Evolutionary conservation across 1,140 invertebrate genomes (phyloP), one percentile per base, ranked within the genome.

Genomic region (Propsilocerus akamusi): DNA sequence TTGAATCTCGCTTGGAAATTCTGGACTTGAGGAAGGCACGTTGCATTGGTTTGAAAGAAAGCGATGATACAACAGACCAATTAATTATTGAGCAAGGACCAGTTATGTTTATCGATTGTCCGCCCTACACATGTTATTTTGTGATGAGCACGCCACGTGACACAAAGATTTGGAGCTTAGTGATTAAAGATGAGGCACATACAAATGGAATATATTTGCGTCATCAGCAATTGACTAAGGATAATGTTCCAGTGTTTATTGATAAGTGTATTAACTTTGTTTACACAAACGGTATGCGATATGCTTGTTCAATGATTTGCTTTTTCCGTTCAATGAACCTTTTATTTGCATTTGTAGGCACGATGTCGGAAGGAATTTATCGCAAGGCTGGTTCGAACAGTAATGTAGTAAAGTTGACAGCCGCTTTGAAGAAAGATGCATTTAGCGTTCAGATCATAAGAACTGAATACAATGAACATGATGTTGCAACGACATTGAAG

Each of bases 181-280:
- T 78, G 37, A 71, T 91, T 10, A 73, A 78, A 56, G 66, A 79
- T 51, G 81, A 81, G 6, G 80, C 85, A 1, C 75, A 81, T 47
- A 77, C 78, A 53, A 88, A 86, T 63, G 86, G 87, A 8, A 70
- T 76, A 2, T 68, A 72, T 5, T 67, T 94, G 41, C 72, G 79
- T 32, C 82, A 92, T 55, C 87, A 92, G 61, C 87, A 91, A 61
- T 65, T 93, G 24, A 91, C 86, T 5, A 77, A 80, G 55, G 83
- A 89, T 53, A 77, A 90, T 62, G 76, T 93, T 25, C 89, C 89
- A 22, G 82, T 87, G 12, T 79, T 93, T 49, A 82, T 94, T 2
- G 86, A 92, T 55, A 91, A 89, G 62, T 93, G 88, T 64, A 79
- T 92, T 32, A 88, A 85, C 58, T 91, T 90, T 58, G 79, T 93